These are phyloP conservation scores for Chanos chanos DNA, from an alignment of 2,797 vertebrate genomes.

Conservation along the genomic window DNA sequence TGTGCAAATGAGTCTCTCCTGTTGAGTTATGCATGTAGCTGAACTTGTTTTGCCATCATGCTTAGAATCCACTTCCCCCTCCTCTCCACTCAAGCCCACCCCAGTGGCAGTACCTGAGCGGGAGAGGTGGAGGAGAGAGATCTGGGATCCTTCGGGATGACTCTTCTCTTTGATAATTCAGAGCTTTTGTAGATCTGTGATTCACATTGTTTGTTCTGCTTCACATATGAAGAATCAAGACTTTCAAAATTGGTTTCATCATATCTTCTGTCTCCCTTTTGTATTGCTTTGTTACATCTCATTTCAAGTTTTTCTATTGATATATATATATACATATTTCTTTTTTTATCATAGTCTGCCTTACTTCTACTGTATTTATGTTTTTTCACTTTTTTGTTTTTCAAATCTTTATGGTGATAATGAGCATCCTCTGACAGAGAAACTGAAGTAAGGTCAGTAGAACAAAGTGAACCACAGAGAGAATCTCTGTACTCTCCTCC, in stretches of 20 bases:
- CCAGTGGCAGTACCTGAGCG: neutral
- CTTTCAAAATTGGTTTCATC: conserved; percentile 27
- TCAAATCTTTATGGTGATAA: conserved; percentile 53
- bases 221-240: conserved; percentile 20
- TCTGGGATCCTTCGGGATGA: conserved; percentile 33
- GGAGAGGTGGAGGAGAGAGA: neutral
- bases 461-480: conserved; percentile 1
- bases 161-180: conserved; percentile 44
- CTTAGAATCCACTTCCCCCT: no score
- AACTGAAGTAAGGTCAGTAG: conserved; percentile 34
- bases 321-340: no score
- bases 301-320: conserved; percentile 22
- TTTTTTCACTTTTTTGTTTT: neutral
- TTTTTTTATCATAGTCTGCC: conserved; percentile 9
- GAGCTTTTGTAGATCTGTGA: conserved; percentile 45
- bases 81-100: conserved; percentile 1
- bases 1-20: neutral
- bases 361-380: conserved; percentile 23
- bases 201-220: conserved; percentile 46
- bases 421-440: conserved; percentile 25
- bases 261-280: conserved; percentile 24
- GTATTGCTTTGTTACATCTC: conserved; percentile 16
- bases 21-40: conserved; percentile 3
- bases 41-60: conserved; percentile 7
- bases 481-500: no score